phyloP scores from a whole-genome alignment of 1,140 invertebrate genomes.

The Saxidomus purpurata region DNA sequence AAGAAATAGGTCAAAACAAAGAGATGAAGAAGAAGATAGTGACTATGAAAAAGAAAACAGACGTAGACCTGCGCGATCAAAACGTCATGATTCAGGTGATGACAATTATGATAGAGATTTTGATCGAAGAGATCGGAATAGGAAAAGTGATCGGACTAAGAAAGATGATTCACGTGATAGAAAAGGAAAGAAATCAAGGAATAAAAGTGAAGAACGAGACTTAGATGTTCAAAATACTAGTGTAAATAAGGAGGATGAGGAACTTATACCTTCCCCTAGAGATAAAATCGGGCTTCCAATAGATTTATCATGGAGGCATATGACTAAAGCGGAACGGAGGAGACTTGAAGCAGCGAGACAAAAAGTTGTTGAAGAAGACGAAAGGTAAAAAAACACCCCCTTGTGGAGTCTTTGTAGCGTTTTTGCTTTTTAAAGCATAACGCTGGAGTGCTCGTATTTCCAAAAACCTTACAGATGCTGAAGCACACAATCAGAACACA shows the following conservation, averaged over 20 bases:
- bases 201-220: slow-evolving; percentile 54
- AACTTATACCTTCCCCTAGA: slow-evolving; percentile 43
- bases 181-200: slow-evolving; percentile 34
- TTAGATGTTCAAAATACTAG: slow-evolving; percentile 1
- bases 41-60: slow-evolving; percentile 53
- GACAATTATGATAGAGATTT: slow-evolving; percentile 49
- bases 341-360: slow-evolving; percentile 82
- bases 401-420: too few relatives aligned
- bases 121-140: slow-evolving; percentile 18
- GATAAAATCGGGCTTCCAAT: slow-evolving; percentile 72
- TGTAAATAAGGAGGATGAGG: slow-evolving; percentile 38
- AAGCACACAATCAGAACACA: too few relatives aligned
- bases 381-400: slow-evolving; percentile 66
- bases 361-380: slow-evolving; percentile 73
- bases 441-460: too few relatives aligned
- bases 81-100: slow-evolving; percentile 56
- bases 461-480: too few relatives aligned
- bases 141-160: slow-evolving; percentile 25
- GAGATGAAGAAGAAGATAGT: slow-evolving; percentile 47
- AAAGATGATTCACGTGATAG: slow-evolving; percentile 37
- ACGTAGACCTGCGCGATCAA: slow-evolving; percentile 15
- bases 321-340: slow-evolving; percentile 83
- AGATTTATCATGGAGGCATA: slow-evolving; percentile 78
- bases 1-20: slow-evolving; percentile 12
- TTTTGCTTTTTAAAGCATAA: too few relatives aligned